These are phyloP conservation scores for Cassiopea xamachana DNA, from an alignment of 30 jellyfish, hydroid and myxozoan species.

Conservation along the genomic window DNA sequence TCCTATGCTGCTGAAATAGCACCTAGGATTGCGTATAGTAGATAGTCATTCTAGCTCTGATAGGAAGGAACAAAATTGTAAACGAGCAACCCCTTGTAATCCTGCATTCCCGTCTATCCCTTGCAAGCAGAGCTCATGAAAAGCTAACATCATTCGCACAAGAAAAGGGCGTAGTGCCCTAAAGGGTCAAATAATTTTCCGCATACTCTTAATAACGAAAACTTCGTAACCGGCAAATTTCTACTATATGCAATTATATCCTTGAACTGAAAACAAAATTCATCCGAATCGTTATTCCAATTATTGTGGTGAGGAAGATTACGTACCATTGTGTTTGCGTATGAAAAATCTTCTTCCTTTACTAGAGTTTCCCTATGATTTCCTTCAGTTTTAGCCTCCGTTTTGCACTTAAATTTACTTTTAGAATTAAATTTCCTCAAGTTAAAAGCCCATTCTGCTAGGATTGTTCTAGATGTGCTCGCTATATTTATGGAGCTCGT, in stretches of 20 bases:
- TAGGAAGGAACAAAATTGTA: slow-evolving; percentile 1
- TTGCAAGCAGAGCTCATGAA: slow-evolving; percentile 37
- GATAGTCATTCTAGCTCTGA: slow-evolving; percentile 15
- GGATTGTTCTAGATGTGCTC: slow-evolving; percentile 17
- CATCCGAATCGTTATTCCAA: slow-evolving; percentile 24
- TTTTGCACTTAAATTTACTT: too few relatives aligned
- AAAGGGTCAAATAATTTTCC: slow-evolving; percentile 66
- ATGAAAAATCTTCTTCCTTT: not conserved
- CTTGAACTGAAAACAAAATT: slow-evolving; percentile 3
- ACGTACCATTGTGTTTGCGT: not conserved
- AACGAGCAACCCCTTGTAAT: not conserved
- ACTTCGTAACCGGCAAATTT: slow-evolving; percentile 24
- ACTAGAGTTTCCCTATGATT: not conserved
- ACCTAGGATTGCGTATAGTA: slow-evolving; percentile 16
- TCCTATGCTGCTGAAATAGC: slow-evolving; percentile 9
- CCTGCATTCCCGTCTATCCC: slow-evolving; percentile 51
- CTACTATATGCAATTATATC: slow-evolving; percentile 6
- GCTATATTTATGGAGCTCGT: slow-evolving; percentile 13
- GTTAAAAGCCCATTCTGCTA: slow-evolving; percentile 24
- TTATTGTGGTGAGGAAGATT: not conserved
- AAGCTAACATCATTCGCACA: slow-evolving; percentile 13
- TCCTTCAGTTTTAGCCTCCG: not conserved
- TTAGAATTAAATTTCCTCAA: slow-evolving; percentile 41
- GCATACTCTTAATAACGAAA: slow-evolving; percentile 45
- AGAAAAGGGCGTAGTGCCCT: slow-evolving; percentile 53